Evolutionary conservation across 1,140 invertebrate species (phyloP).

Genomic region (Bombus confusus): DNA sequence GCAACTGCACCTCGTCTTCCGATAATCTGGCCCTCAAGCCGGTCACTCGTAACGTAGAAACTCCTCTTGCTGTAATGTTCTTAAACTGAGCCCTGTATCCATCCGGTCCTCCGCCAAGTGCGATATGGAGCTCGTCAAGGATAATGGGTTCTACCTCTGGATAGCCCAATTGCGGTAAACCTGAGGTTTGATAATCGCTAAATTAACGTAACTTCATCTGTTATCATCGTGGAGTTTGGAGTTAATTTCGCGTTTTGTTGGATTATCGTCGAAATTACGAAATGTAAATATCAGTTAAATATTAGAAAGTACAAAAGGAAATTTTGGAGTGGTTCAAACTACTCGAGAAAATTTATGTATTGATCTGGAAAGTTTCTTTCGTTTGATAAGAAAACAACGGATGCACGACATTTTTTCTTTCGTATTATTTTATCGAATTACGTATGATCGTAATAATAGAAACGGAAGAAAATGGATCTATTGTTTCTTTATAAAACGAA

Average conservation of each 20-base stretch:
- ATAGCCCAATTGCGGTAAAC: slow-evolving; percentile 78
- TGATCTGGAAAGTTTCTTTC: too few species aligned
- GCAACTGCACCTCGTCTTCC: slow-evolving; percentile 88
- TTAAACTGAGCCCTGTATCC: slow-evolving; percentile 90
- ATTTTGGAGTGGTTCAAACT: too few species aligned
- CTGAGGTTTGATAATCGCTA: slow-evolving; percentile 46
- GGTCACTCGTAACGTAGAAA: slow-evolving; percentile 89
- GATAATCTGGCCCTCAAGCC: slow-evolving; percentile 84
- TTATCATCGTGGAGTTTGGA: neutral
- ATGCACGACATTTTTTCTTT: too few species aligned
- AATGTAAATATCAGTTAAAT: neutral
- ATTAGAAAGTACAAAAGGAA: too few species aligned
- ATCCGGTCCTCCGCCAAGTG: slow-evolving; percentile 88
- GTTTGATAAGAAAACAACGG: too few species aligned
- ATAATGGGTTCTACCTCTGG: slow-evolving; percentile 88
- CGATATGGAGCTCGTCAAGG: slow-evolving; percentile 90
- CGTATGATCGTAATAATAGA: too few species aligned
- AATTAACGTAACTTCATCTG: neutral
- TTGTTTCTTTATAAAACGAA: too few species aligned
- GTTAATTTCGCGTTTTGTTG: neutral
- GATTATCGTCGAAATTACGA: neutral
- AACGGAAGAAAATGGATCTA: too few species aligned
- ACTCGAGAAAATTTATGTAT: too few species aligned
- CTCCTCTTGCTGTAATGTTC: slow-evolving; percentile 90
- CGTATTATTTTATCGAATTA: too few species aligned